Base-by-base conservation (phyloP, 2,888 invertebrate genomes). In the Dryococelus australis region DNA sequence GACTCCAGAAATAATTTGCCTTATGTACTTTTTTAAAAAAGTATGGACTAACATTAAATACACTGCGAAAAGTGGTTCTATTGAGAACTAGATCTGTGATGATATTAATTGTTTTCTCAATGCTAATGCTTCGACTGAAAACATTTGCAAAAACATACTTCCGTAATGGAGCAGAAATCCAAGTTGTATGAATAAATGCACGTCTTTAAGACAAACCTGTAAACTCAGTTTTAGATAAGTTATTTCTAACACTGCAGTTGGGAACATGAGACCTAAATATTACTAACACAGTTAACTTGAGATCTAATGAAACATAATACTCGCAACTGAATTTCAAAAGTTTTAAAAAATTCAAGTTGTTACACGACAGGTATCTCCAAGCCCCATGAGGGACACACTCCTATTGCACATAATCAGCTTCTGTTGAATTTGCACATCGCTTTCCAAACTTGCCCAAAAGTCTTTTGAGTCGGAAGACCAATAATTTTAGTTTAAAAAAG, bases 291-390 rank as follows among this genome's bases (percentile, higher is more conserved):
- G 83, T 83, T 84, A 85, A 85, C 65, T 87, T 87, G 87, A 87
- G 87, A 87, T 87, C 87, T 87, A 87, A 86, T 65, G n/a, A 84
- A 87, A 87, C 85, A 86, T 87, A 87, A 87, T 87, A 87, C 87
- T 87, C 86, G 78, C 43, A 86, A 86, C 43, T 78, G 43, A 78
- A 65, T 24, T 24, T 65, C 24, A 65, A 65, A 65, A 65, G 65
- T 65, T 65, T 65, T 8, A 65, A 65, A 65, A 65, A 65, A 65
- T 65, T 65, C 24, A 65, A 65, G 65, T 65, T 65, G n/a, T 51
- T 20, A 65, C 65, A n/a, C 16, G 65, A 65, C 20, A 65, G n/a
- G 65, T n/a, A 65, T 65, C 65, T 65, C 65, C 65, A 65, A 65
- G 65, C 65, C 65, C 65, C 65, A 16, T 9, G 24, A 65, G n/a